These are phyloP conservation scores for Pachycephala philippinensis DNA, from an alignment of 2,113 vertebrate genomes.

Conservation along the genomic window DNA sequence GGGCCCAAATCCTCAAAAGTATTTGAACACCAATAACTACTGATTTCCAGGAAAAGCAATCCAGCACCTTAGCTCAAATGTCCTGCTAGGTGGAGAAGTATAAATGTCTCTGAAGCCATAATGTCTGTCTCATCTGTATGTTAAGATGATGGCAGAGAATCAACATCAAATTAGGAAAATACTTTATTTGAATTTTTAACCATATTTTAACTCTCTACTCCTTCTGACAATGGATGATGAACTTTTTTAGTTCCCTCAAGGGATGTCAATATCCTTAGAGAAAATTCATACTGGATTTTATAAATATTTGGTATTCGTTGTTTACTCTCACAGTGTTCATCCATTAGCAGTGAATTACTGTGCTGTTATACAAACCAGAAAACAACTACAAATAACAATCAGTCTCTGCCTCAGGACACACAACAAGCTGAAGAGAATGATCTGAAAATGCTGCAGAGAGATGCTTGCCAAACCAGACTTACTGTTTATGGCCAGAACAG, in stretches of 20 bases:
- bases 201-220: background rate
- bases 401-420: slow-evolving; percentile 18
- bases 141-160: background rate
- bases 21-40: background rate
- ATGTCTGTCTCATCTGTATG: background rate
- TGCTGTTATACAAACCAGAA: slow-evolving; percentile 9
- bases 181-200: background rate
- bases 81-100: background rate
- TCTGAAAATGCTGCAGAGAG: background rate
- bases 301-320: background rate
- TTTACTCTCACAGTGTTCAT: background rate
- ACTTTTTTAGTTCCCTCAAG: background rate
- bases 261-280: background rate
- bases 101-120: background rate
- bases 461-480: background rate
- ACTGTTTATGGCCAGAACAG: background rate
- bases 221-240: background rate
- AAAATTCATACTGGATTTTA: background rate
- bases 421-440: background rate
- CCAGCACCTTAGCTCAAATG: background rate
- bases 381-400: slow-evolving; percentile 6
- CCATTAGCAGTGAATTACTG: background rate
- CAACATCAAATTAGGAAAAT: background rate
- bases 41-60: background rate
- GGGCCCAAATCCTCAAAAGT: background rate